Percentiles rank a stretch among this genome's conserved stretches.
phyloP scores from a whole-genome alignment of 2,888 invertebrate genomes.

The Melinaea menophilus region DNA sequence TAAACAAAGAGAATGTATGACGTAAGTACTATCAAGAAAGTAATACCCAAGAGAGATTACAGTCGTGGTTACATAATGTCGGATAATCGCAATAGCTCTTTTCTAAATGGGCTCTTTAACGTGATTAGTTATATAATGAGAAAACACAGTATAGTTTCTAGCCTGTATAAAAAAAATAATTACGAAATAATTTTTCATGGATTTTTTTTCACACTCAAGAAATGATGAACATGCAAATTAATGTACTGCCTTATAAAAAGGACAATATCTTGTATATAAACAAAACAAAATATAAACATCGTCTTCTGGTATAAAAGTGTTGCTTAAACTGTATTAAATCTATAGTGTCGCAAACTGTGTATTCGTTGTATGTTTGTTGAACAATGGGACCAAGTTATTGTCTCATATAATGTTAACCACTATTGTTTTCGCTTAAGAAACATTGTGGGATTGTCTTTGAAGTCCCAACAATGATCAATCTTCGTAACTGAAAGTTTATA shows the following conservation, averaged over 20 bases:
- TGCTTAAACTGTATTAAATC: too few species aligned
- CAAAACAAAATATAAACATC: too few species aligned
- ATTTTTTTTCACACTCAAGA: neutral
- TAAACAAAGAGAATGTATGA: conserved; percentile 25
- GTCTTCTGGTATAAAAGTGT: too few species aligned
- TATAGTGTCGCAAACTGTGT: conserved; percentile 10
- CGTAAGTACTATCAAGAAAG: conserved; percentile 11
- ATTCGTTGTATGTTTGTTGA: conserved; percentile 12
- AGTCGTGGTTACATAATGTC: conserved; percentile 6
- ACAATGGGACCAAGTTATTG: conserved; percentile 23
- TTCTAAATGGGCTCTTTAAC: conserved; percentile 3
- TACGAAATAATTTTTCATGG: neutral
- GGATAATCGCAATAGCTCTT: conserved; percentile 5
- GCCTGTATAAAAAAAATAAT: neutral
- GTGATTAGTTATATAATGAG: conserved; percentile 2
- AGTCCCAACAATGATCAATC: conserved; percentile 18
- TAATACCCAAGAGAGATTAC: conserved; percentile 2
- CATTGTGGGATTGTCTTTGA: conserved; percentile 11
- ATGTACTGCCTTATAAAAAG: too few species aligned
- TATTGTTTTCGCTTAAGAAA: conserved; percentile 19
- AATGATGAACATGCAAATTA: too few species aligned
- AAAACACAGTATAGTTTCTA: neutral
- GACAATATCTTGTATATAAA: too few species aligned
- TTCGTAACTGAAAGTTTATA: conserved; percentile 12
- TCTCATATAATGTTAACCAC: conserved; percentile 20